Percentiles rank a stretch among this genome's conserved stretches.
phyloP scores from a whole-genome alignment of 2,113 vertebrate genomes.

The Burhinus bistriatus region DNA sequence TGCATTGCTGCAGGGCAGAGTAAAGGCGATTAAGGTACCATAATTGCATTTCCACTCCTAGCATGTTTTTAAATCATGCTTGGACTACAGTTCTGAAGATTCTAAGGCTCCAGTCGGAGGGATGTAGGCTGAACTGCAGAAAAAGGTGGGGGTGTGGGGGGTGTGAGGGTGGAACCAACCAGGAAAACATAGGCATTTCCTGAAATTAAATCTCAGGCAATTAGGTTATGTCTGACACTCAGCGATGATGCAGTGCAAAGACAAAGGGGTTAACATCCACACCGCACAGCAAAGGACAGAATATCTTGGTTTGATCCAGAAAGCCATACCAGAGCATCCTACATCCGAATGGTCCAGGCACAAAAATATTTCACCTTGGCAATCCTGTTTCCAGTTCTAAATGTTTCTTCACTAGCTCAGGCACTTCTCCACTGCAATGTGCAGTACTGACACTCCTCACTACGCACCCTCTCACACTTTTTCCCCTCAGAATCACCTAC shows the following conservation, averaged over 20 bases:
- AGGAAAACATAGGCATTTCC: neutral
- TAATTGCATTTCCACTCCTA: constrained; percentile 37
- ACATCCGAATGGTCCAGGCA: neutral
- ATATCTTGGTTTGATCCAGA: neutral
- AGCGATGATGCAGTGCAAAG: neutral
- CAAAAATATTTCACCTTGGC: neutral
- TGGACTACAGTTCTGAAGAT: neutral
- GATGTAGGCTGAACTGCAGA: neutral
- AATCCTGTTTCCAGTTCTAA: neutral
- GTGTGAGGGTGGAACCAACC: too few relatives aligned
- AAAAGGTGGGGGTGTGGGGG: too few relatives aligned
- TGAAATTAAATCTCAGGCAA: neutral
- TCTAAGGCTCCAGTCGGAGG: neutral
- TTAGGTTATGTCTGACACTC: neutral
- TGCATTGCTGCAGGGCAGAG: constrained; percentile 46
- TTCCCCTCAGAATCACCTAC: neutral
- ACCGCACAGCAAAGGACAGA: neutral
- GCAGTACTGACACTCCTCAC: neutral
- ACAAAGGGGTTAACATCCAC: neutral
- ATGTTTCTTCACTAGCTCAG: neutral
- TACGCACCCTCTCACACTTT: rapidly evolving
- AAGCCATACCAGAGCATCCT: neutral
- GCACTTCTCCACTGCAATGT: neutral
- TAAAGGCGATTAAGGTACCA: neutral
- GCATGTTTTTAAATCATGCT: neutral